Evolutionary conservation across 2,888 invertebrate species (phyloP), one percentile per base, ranked within the genome.

Genomic region (Nomada ferruginata): DNA sequence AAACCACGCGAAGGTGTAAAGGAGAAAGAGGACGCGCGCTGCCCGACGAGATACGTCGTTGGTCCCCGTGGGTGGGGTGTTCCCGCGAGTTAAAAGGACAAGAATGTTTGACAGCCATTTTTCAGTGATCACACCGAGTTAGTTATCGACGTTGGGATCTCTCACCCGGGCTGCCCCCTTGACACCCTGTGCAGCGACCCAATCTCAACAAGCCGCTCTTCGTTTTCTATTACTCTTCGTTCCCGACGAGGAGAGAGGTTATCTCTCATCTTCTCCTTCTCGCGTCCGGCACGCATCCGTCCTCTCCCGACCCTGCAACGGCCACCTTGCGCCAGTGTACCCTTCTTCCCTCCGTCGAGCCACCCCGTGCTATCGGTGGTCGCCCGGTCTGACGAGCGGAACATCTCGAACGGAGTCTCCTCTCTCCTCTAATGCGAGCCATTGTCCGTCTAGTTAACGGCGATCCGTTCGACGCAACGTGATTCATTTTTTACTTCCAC

Each of bases 101-200:
- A 91, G 92, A 92, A 92, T 92, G 91, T 93, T 93, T 93, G 93
- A 93, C 93, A 93, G 92, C 92, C 92, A 93, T 93, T 93, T 93
- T 93, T 92, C 93, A 92, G 91, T 92, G 92, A 93, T 92, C 92
- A 91, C 91, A 89, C 90, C 89, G 90, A 89, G 92, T 91, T 92
- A 89, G 91, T 92, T 92, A 93, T 93, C 92, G 91, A 92, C 89
- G 89, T 85, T 80, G 85, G 85, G 88, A 91, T 91, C 91, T 91
- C 84, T 86, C 86, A 88, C 87, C 85, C 87, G 85, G 80, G 70
- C 76, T 79, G 81, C 82, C 85, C 82, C 85, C 63, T 66, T 82
- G 80, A 85, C 84, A 84, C 88, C 82, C 87, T 85, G 83, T 81
- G 71, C 82, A 64, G 83, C 88, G 85, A 84, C 83, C 88, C 86